Evolutionary conservation across 2,888 invertebrate genomes (phyloP), one percentile per base, ranked within the genome.

Genomic region (Prosapia bicincta): DNA sequence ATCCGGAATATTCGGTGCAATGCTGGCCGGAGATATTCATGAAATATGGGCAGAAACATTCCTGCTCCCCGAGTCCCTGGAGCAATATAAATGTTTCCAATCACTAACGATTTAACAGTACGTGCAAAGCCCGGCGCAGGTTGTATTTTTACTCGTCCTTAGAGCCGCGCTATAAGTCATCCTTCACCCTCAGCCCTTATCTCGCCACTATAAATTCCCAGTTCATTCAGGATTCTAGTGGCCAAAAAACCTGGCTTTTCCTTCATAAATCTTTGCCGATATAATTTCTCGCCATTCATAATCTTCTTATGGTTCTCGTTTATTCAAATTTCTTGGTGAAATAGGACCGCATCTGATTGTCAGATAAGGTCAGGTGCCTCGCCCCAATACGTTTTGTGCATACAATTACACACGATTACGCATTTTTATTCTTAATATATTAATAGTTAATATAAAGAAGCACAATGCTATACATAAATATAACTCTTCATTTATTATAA

Each of bases 151-250:
- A 10, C 54, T 20, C 54, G 9, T 38, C 38, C 20, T 54, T 20
- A 1, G 3, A 54, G 54, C 13, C 54, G 5, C 6, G 54, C 54
- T 20, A 54, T 54, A 54, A 54, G 54, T 54, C 54, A 54, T 54
- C 54, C 20, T 54, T 54, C 54, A 54, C n/a, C 54, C 54, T 20
- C 1, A 20, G 20, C 10, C 54, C 54, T 20, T 54, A 54, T 54
- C 54, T 54, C 54, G 3, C 20, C 3, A 54, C 54, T 54, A 54
- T 54, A 54, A 54, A 54, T 54, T 54, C 5, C 20, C 54, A 9
- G 54, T 54, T 54, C 54, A 54, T 54, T 54, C 54, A 54, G 54
- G 54, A 54, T 54, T 54, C 54, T 54, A 54, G 54, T 54, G 54
- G 54, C 54, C 54, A n/a, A 54, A 54, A 54, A 54, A 54, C n/a